phyloP scores from a whole-genome alignment of 2,113 vertebrate genomes.

The Andinoacara biseriatus region DNA sequence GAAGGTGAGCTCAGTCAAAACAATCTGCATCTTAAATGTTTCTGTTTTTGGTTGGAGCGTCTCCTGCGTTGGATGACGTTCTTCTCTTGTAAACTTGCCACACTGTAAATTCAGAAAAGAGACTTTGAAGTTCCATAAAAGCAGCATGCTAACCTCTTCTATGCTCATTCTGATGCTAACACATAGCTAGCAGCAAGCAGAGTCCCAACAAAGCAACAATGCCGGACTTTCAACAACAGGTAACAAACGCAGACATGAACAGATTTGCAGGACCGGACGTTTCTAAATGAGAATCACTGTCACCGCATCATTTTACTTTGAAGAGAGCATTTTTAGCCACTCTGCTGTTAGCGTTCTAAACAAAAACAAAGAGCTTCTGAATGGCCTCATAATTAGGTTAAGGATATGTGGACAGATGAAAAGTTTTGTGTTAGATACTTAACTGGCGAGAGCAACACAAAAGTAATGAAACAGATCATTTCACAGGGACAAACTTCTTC shows the following conservation, averaged over 20 bases:
- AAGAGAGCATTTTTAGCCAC: neutral
- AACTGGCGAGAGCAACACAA: neutral
- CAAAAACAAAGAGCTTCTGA: neutral
- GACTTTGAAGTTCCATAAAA: neutral
- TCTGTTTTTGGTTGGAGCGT: neutral
- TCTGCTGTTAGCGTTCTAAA: neutral
- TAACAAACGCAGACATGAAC: no score
- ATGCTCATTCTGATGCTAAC: neutral
- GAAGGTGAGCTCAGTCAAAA: neutral
- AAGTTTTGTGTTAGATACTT: no score
- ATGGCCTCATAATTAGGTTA: neutral
- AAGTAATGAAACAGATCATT: no score
- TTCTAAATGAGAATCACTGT: no score
- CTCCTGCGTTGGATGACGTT: neutral
- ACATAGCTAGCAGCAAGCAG: neutral
- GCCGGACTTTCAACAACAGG: neutral
- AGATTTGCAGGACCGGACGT: no score
- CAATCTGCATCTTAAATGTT: neutral
- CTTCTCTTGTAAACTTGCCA: neutral
- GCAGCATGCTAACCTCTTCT: neutral
- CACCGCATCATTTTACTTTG: neutral
- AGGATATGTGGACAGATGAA: neutral
- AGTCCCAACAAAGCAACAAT: neutral
- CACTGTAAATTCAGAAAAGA: neutral
- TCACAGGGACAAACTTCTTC: no score